A percentile compares a stretch with the other conserved stretches of the same genome.
Conservation (phyloP, 2,888 invertebrate genomes). For the Rugalucina vietnamica region DNA sequence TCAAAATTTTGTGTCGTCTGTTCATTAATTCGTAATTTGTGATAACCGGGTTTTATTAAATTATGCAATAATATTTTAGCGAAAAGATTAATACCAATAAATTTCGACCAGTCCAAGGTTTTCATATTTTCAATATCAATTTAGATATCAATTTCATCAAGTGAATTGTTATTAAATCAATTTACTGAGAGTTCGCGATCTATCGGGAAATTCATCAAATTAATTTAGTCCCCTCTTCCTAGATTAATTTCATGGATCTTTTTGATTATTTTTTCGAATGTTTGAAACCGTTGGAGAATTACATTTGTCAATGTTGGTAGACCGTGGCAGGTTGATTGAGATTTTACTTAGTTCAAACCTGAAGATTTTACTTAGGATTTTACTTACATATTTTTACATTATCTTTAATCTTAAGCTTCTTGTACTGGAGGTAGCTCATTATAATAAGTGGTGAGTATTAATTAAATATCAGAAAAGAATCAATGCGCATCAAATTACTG, state of each 20-base stretch:
- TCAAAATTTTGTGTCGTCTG: not conserved
- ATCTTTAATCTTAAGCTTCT: no score
- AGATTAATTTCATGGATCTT: conserved; percentile 16
- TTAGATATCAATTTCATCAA: conserved; percentile 17
- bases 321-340: not conserved
- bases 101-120: conserved; percentile 1
- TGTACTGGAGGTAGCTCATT: no score
- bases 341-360: not conserved
- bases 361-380: no score
- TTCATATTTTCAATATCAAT: conserved; percentile 17
- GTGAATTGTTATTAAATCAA: conserved; percentile 16
- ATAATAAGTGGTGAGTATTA: no score
- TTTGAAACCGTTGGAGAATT: conserved; percentile 16
- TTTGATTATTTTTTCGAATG: conserved; percentile 17
- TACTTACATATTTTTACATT: no score
- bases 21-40: conserved; percentile 16
- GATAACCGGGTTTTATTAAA: conserved; percentile 17
- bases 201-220: conserved; percentile 17
- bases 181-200: conserved; percentile 16
- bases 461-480: no score
- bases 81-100: conserved; percentile 16
- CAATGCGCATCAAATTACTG: no score
- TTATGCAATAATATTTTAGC: conserved; percentile 17
- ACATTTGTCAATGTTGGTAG: conserved; percentile 2
- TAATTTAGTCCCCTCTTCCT: conserved; percentile 16